A percentile compares a stretch with the other conserved stretches of the same genome.
Evolutionary conservation across 2,113 vertebrate genomes (phyloP).

Genomic region (Takifugu bimaculatus): DNA sequence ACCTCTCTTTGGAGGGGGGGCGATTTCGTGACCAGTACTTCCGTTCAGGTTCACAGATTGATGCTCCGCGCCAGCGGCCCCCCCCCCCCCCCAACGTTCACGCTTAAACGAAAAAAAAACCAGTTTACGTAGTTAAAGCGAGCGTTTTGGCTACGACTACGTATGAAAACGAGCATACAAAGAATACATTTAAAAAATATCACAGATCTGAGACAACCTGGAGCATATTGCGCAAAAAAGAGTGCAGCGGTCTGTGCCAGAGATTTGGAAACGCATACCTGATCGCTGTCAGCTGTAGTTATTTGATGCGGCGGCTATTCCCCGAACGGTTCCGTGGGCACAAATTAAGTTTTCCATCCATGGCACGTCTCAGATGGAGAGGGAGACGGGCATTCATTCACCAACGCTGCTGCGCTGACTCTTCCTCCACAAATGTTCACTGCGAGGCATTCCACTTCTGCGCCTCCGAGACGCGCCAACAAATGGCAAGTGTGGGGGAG

Average conservation of each 20-base stretch:
- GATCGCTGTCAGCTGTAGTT: conserved; percentile 80
- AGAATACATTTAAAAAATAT: too few species aligned
- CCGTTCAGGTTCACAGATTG: conserved; percentile 36
- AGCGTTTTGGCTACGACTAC: too few species aligned
- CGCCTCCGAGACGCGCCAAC: conserved; percentile 39
- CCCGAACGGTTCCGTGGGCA: conserved; percentile 73
- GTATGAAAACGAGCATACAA: too few species aligned
- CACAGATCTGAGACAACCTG: neutral
- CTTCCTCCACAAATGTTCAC: conserved; percentile 67
- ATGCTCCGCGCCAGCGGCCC: conserved; percentile 3
- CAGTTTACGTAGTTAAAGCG: too few species aligned
- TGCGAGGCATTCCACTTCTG: conserved; percentile 59
- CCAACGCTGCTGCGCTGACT: conserved; percentile 52
- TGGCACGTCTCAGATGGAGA: conserved; percentile 73
- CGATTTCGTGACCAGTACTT: conserved; percentile 15
- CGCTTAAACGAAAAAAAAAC: too few species aligned
- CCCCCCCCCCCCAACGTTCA: neutral
- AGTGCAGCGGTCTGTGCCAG: neutral
- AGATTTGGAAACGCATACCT: conserved; percentile 61
- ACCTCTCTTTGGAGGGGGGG: too few species aligned
- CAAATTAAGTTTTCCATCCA: conserved; percentile 81
- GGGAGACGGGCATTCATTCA: conserved; percentile 70
- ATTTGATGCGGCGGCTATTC: conserved; percentile 72
- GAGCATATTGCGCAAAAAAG: conserved; percentile 29
- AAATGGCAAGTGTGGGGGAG: conserved; percentile 19